Conservation (phyloP, 2,888 invertebrate genomes). For the Drosophila picticornis region DNA sequence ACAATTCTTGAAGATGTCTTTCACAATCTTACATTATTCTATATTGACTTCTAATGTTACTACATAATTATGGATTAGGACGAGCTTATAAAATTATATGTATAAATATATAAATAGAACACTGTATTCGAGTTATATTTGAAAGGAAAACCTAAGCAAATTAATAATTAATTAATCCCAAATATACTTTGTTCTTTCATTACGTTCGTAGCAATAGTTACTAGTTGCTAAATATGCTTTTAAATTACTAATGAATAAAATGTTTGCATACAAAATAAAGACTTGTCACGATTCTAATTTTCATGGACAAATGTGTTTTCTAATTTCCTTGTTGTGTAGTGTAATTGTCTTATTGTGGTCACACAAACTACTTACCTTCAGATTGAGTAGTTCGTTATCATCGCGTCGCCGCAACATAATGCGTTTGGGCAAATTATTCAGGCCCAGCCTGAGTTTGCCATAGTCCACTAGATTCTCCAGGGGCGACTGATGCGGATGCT, state of each 20-base stretch:
- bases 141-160: background rate
- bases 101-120: background rate
- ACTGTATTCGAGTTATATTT: background rate
- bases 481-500: conserved; percentile 75
- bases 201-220: background rate
- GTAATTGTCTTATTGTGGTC: conserved; percentile 36
- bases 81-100: too few species aligned
- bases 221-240: too few species aligned
- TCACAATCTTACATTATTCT: conserved; percentile 17
- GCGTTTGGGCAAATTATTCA: conserved; percentile 78
- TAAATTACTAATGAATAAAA: too few species aligned
- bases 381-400: conserved; percentile 81
- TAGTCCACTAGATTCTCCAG: conserved; percentile 79
- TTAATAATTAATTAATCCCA: background rate
- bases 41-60: background rate
- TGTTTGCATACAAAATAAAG: background rate
- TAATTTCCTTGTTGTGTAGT: conserved; percentile 19
- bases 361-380: conserved; percentile 52
- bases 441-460: conserved; percentile 71
- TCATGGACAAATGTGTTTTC: background rate
- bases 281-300: too few species aligned
- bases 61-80: too few species aligned
- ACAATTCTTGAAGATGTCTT: conserved; percentile 11
- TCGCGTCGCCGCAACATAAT: conserved; percentile 83
- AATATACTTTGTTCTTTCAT: background rate